These are phyloP conservation scores for Cerceris rybyensis DNA, from an alignment of 2,888 invertebrate genomes.

Conservation along the genomic window DNA sequence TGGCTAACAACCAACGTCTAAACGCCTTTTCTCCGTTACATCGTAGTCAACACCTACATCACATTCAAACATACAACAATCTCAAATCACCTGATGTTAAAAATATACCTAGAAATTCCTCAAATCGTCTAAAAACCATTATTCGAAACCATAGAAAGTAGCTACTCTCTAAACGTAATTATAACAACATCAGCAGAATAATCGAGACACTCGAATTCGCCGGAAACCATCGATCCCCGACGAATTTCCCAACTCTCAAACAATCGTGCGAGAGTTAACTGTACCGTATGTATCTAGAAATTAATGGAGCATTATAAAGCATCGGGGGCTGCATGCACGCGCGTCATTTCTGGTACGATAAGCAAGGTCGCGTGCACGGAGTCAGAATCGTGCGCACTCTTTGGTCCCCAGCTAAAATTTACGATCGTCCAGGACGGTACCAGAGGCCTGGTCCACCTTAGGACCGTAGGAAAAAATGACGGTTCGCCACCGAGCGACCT, in stretches of 20 bases:
- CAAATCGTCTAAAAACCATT: no score
- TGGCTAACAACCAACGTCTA: no score
- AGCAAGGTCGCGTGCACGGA: slow-evolving; percentile 57
- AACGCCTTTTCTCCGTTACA: no score
- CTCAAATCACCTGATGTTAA: no score
- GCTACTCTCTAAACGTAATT: no score
- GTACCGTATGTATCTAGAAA: neutral
- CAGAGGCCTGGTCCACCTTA: slow-evolving; percentile 45
- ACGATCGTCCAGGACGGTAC: slow-evolving; percentile 41
- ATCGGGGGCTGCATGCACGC: slow-evolving; percentile 6
- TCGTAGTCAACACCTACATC: no score
- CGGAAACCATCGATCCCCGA: neutral
- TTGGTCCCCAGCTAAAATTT: slow-evolving; percentile 55
- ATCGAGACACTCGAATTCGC: neutral
- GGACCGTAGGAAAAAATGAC: slow-evolving; percentile 43
- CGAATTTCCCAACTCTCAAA: neutral
- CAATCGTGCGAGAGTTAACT: neutral
- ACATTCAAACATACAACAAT: no score
- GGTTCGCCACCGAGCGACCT: slow-evolving; percentile 56
- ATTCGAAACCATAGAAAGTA: no score
- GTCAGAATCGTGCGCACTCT: slow-evolving; percentile 57
- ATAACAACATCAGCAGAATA: no score
- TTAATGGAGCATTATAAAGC: slow-evolving; percentile 5
- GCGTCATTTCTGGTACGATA: slow-evolving; percentile 52
- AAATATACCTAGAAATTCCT: no score